Percentiles rank a stretch among this genome's conserved stretches.
Evolutionary conservation across 2,888 invertebrate species (phyloP).

Genomic region (Lasioglossum malachurum): DNA sequence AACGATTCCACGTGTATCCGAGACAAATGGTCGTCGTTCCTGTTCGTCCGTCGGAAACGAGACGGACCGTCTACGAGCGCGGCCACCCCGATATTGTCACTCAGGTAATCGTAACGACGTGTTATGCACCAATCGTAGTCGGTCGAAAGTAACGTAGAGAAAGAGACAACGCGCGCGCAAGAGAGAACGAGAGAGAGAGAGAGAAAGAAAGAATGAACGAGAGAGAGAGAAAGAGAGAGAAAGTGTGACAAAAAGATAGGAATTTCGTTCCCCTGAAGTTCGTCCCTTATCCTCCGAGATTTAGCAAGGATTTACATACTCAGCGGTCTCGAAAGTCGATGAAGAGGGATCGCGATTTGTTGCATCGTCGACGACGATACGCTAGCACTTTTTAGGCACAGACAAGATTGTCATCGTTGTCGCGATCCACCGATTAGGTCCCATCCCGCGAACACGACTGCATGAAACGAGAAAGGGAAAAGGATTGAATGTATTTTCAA

Average conservation of each 20-base stretch:
- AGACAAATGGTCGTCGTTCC: slow-evolving; percentile 35
- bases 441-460: slow-evolving; percentile 33
- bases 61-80: slow-evolving; percentile 14
- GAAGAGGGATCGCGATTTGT: background rate
- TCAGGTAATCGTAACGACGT: slow-evolving; percentile 67
- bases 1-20: slow-evolving; percentile 13
- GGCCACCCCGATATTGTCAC: slow-evolving; percentile 52
- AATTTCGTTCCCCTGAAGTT: slow-evolving; percentile 23
- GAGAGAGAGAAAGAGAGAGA: background rate
- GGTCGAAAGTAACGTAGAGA: slow-evolving; percentile 46
- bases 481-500: slow-evolving; percentile 25
- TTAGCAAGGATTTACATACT: slow-evolving; percentile 35
- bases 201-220: background rate
- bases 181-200: background rate
- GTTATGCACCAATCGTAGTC: slow-evolving; percentile 52
- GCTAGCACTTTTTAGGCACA: background rate
- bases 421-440: background rate
- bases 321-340: slow-evolving; percentile 35
- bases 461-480: background rate
- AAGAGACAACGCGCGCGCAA: background rate
- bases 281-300: slow-evolving; percentile 9
- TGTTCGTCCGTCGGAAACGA: slow-evolving; percentile 1
- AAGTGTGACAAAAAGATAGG: background rate
- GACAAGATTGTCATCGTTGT: background rate
- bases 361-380: background rate